These are phyloP conservation scores for Hydractinia echinata DNA, from an alignment of 30 jellyfish, hydroid and myxozoan genomes.

Conservation along the genomic window DNA sequence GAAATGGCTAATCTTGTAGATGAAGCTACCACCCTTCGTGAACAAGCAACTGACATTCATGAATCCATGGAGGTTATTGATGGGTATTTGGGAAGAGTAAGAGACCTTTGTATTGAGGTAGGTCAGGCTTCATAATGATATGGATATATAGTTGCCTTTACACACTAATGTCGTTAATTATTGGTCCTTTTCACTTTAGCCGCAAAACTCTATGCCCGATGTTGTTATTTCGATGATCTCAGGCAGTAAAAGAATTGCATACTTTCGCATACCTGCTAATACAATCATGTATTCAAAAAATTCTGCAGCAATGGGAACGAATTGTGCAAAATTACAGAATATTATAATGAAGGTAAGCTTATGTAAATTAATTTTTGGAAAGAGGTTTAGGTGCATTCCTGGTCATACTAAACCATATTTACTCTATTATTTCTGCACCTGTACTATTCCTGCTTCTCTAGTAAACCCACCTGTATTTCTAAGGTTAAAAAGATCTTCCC, in stretches of 20 bases:
- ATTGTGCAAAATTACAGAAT: constrained; percentile 80
- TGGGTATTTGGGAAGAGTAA: constrained; percentile 51
- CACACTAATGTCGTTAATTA: constrained; percentile 9
- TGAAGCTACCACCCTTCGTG: constrained; percentile 83
- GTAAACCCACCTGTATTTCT: not conserved
- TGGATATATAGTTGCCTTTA: constrained; percentile 56
- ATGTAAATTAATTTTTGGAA: constrained; percentile 75
- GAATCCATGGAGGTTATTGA: constrained; percentile 92
- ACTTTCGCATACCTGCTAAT: constrained; percentile 86
- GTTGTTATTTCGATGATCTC: constrained; percentile 90
- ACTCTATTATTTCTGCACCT: constrained; percentile 36
- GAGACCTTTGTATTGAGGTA: constrained; percentile 80
- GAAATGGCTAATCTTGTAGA: constrained; percentile 63
- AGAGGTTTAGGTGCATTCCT: constrained; percentile 56
- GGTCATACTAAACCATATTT: constrained; percentile 46
- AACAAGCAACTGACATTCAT: constrained; percentile 90
- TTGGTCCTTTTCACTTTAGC: constrained; percentile 65
- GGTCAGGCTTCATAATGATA: not conserved
- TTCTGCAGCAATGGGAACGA: constrained; percentile 68
- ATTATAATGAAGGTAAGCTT: constrained; percentile 73
- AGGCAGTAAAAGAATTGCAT: constrained; percentile 92
- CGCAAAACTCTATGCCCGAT: constrained; percentile 98
- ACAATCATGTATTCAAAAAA: constrained; percentile 63
- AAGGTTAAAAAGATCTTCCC: not conserved
- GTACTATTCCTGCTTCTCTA: not conserved